Base-by-base conservation (phyloP, 2,888 invertebrate species). In the Cataglyphis albicans region DNA sequence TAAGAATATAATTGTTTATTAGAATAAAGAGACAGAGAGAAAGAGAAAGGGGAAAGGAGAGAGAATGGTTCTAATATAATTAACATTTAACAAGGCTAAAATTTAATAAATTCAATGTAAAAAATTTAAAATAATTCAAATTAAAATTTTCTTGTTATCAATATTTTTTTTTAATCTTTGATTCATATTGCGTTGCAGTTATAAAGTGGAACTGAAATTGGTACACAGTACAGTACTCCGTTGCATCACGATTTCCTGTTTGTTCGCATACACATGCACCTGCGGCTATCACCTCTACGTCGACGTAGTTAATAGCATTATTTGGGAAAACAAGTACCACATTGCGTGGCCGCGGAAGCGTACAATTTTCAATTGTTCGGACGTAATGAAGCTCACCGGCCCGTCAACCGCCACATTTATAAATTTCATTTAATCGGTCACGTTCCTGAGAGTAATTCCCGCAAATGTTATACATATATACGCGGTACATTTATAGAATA, bases 281-380 rank as follows among this genome's bases (percentile, higher is more conserved):
- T 78, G 65, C 44, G 78, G 73, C 73, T 41, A 80, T 80, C 78
- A 80, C 73, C 73, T 61, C 73, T 35, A 44, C 59, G 59, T 67
- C 67, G 65, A 25, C 80, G 61, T 65, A 67, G 82, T 82, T 84
- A 84, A 84, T 78, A 76, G 82, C 68, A 81, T 84, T 84, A 84
- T 82, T 84, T 75, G 82, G 74, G 73, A 84, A 84, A 82, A 82
- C 84, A 74, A 67, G 67, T 52, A 63, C 68, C 35, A n/a, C 68
- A 70, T 70, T 75, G 82, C 61, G 68, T 61, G 52, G 55, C 63
- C 74, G 68, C 63, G 68, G 68, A 63, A 78, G 76, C 72, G 44
- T 74, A 61, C 85, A 81, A 85, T 80, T 84, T 85, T 85, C 84
- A 85, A 81, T 84, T 75, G 84, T 84, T 64, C 57, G 80, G n/a